Evolutionary conservation across 1,140 invertebrate genomes (phyloP).

Genomic region (Sinella curviseta): DNA sequence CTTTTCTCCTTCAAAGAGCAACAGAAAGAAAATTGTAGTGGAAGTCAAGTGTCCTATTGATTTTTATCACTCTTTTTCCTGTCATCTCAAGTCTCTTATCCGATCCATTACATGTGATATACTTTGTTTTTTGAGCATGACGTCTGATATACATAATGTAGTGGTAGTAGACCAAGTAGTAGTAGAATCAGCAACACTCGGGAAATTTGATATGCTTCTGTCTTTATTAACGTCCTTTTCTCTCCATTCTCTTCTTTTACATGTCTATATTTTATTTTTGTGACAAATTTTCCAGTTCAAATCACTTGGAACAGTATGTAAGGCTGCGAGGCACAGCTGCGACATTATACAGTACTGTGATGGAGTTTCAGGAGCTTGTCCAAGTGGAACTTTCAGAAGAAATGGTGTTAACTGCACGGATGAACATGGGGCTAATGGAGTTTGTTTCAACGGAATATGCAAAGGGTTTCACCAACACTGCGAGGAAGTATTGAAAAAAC

Average conservation of each 20-base stretch:
- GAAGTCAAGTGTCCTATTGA: conserved; percentile 14
- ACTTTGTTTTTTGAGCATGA: background rate
- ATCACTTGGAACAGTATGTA: conserved; percentile 71
- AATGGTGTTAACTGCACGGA: conserved; percentile 79
- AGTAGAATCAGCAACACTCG: too few relatives aligned
- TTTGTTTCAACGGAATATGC: conserved; percentile 25
- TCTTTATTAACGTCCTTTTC: background rate
- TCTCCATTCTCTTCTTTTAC: background rate
- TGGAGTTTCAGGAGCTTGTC: conserved; percentile 81
- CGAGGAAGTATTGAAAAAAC: conserved; percentile 8
- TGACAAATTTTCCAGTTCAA: background rate
- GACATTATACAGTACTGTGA: conserved; percentile 89
- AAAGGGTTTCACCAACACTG: conserved; percentile 29
- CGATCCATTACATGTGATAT: background rate
- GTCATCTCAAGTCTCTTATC: conserved; percentile 4
- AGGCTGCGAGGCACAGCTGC: conserved; percentile 82
- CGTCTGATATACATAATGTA: background rate
- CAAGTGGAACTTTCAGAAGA: conserved; percentile 80
- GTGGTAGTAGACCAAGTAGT: too few relatives aligned
- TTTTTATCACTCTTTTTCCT: conserved; percentile 1
- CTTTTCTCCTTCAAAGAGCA: background rate
- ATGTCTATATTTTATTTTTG: background rate
- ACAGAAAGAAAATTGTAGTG: background rate
- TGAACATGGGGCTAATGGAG: background rate
- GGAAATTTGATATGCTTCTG: background rate